These are phyloP conservation scores for Discoglossus pictus DNA, from an alignment of 2,797 vertebrate genomes.

Conservation along the genomic window DNA sequence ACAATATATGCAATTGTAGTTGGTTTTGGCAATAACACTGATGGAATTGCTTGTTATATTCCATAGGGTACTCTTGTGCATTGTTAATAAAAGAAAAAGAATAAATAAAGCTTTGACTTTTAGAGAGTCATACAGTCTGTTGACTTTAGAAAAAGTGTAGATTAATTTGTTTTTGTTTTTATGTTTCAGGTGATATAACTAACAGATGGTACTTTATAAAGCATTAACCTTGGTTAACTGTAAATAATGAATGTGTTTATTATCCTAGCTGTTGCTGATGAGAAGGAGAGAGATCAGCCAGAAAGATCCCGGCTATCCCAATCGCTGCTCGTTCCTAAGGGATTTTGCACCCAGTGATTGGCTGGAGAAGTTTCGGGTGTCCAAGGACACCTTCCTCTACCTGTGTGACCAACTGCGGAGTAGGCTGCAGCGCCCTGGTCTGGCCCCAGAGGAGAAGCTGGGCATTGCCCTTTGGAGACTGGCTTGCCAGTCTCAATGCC, in stretches of 20 bases:
- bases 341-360: conserved; percentile 69
- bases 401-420: conserved; percentile 64
- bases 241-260: background rate
- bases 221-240: too few relatives aligned
- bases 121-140: too few relatives aligned
- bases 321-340: conserved; percentile 45
- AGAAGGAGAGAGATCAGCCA: background rate
- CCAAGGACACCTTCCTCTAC: conserved; percentile 69
- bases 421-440: conserved; percentile 55
- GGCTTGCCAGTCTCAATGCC: conserved; percentile 66
- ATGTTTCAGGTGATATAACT: too few relatives aligned
- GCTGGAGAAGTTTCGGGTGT: conserved; percentile 72
- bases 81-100: too few relatives aligned
- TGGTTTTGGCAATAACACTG: too few relatives aligned
- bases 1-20: too few relatives aligned
- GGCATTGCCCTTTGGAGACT: conserved; percentile 69
- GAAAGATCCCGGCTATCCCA: background rate
- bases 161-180: too few relatives aligned
- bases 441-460: conserved; percentile 68
- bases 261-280: conserved; percentile 4
- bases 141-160: too few relatives aligned
- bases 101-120: too few relatives aligned
- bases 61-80: too few relatives aligned
- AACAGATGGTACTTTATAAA: too few relatives aligned
- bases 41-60: too few relatives aligned